Conservation (phyloP, 2,113 vertebrate genomes). For the Anhinga rufa region DNA sequence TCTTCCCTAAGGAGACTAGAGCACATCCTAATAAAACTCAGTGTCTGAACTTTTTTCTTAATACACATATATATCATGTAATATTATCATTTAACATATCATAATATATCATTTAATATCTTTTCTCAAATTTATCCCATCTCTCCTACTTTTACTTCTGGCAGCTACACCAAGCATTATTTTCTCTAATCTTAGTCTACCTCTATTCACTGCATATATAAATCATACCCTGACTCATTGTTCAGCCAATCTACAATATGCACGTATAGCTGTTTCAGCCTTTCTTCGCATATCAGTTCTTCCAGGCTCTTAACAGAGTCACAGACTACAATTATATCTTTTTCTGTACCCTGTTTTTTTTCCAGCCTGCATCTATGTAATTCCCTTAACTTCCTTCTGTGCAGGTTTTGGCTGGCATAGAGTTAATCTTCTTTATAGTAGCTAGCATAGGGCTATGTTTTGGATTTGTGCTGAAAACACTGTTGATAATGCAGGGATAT, state of each 20-base stretch:
- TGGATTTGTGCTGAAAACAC: not conserved
- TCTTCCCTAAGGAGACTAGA: not conserved
- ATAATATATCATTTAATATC: not conserved
- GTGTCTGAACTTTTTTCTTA: not conserved
- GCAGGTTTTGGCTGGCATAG: not conserved
- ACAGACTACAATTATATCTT: not conserved
- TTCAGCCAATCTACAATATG: not conserved
- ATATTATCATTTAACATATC: not conserved
- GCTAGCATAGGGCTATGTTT: not conserved
- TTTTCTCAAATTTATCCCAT: not conserved
- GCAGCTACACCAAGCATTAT: not conserved
- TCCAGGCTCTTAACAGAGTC: not conserved
- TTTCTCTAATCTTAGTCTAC: not conserved
- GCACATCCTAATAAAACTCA: not conserved
- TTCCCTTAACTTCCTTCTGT: not conserved
- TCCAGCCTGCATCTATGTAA: not conserved
- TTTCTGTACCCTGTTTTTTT: not conserved
- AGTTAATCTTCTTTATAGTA: not conserved
- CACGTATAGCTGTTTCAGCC: not conserved
- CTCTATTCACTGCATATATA: not conserved
- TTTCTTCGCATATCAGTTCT: not conserved
- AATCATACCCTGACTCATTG: not conserved
- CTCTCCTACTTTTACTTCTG: not conserved
- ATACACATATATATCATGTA: not conserved
- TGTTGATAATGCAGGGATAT: not conserved